A percentile compares a stretch with the other conserved stretches of the same genome.
These are phyloP conservation scores for Acrocephalus scirpaceus DNA, from an alignment of 2,797 vertebrate genomes.

Conservation along the genomic window DNA sequence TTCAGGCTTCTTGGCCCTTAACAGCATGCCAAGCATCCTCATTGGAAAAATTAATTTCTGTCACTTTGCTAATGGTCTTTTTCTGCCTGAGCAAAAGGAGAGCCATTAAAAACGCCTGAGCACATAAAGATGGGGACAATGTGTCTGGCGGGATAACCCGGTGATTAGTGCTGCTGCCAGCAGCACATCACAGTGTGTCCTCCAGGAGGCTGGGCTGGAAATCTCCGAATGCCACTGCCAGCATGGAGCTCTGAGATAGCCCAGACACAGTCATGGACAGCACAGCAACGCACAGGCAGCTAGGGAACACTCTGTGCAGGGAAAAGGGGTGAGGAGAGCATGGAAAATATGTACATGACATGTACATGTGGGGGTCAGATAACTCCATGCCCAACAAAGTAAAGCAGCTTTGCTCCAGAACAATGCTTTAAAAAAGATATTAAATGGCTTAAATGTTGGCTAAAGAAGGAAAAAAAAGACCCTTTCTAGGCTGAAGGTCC, in stretches of 20 bases:
- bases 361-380: not conserved
- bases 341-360: not conserved
- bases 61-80: conserved; percentile 65
- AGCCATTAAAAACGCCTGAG: conserved; percentile 53
- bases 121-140: conserved; percentile 21
- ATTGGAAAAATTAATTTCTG: conserved; percentile 62
- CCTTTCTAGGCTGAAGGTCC: not conserved
- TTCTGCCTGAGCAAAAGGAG: conserved; percentile 56
- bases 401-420: not conserved
- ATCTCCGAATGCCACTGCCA: not conserved
- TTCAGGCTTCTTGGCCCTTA: conserved; percentile 6
- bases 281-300: not conserved
- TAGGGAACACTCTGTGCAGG: not conserved
- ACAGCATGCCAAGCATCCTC: not conserved
- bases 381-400: not conserved
- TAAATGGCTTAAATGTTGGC: not conserved
- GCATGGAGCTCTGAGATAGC: not conserved
- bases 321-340: not conserved
- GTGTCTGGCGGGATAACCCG: conserved; percentile 44
- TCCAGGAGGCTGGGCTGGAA: not conserved
- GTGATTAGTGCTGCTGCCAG: conserved; percentile 15
- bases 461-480: not conserved
- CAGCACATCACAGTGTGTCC: not conserved
- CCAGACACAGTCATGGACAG: not conserved
- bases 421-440: not conserved